Base-by-base conservation (phyloP, 2,888 invertebrate genomes). In the Gandaritis pyraliata region DNA sequence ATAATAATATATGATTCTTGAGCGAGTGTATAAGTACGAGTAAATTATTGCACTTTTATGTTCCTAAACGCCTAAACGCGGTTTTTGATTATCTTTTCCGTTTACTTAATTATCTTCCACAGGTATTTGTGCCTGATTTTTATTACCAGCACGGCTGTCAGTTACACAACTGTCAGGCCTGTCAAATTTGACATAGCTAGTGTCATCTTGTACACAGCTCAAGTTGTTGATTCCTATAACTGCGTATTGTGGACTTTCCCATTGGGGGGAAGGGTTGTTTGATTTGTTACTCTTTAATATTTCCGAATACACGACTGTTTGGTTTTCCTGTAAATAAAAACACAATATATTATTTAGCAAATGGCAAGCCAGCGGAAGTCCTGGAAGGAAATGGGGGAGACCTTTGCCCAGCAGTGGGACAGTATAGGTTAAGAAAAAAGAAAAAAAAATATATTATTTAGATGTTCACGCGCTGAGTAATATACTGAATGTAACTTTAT, bases 151-250 rank as follows among this genome's bases (percentile, higher is more conserved):
- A 41, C 12, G 1, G 48, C 15, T 52, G 41, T 41, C 41, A 29
- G 13, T 41, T 13, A 23, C 53, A 43, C 15, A 30, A 2, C 29
- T 41, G 30, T 53, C 33, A 36, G 36, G 45, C 13, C 45, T 45
- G 45, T 45, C 45, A 33, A 36, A 53, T 11, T 18, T 46, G 33
- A 45, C 18, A 16, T 53, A 45, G 3, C 16, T 11, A 5, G 45
- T 12, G 12, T 33, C 15, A 1, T 52, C 52, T 29, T 12, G 30
- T 0, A 43, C n/a, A 18, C 53, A 45, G 33, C 18, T 36, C 8
- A 45, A 11, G 18, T 53, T 53, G 11, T 36, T 45, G n/a, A 46
- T 18, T 5, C 53, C 45, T 6, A n/a, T 11, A 12, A 45, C 30
- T 6, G 10, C 15, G 8, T 38, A 16, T 0, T n/a, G 16, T 16